Evolutionary conservation across 2,797 vertebrate species (phyloP), one percentile per base, ranked within the genome.

Genomic region (Diplodus puntazzo): DNA sequence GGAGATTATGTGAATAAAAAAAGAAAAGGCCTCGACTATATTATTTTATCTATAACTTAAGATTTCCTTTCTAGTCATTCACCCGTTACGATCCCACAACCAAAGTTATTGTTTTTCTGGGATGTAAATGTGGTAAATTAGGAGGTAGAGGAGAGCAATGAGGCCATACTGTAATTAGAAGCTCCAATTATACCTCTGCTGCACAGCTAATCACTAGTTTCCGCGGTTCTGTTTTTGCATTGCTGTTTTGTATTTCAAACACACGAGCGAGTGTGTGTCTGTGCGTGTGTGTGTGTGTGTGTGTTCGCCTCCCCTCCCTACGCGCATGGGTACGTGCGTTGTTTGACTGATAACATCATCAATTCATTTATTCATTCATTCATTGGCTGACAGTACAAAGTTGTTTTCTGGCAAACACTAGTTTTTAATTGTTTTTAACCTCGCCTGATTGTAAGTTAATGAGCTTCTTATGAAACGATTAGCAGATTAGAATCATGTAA

Each of bases 161-260:
- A 92, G 87, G 84, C 84, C 87, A 87, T 89, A 82, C 81, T 86
- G 79, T 86, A 92, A 92, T 92, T 90, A 92, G 83, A 82, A 67
- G 85, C 81, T 86, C 86, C 75, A 88, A 90, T 93, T 91, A 90
- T 88, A 92, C 83, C 88, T 90, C 88, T 69, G 84, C 89, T 78
- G 75, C 87, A 81, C 63, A 87, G 86, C 73, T 93, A 92, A 94
- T 92, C 89, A 91, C 88, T 89, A 85, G 83, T 91, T 89, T 82
- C 77, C 34, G 59, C 79, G 3, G 69, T 82, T 90, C 49, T 84
- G 89, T 92, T 90, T 90, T 77, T 90, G 77, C 82, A 81, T 87
- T 67, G 74, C 55, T 81, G 48, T 76, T 89, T 86, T 75, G 69
- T 84, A 57, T 89, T 89, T 91, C 34, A 83, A 86, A 90, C 70